These are phyloP conservation scores for Dicroscelio sp. DNA, from an alignment of 2,888 invertebrate species.

Conservation along the genomic window DNA sequence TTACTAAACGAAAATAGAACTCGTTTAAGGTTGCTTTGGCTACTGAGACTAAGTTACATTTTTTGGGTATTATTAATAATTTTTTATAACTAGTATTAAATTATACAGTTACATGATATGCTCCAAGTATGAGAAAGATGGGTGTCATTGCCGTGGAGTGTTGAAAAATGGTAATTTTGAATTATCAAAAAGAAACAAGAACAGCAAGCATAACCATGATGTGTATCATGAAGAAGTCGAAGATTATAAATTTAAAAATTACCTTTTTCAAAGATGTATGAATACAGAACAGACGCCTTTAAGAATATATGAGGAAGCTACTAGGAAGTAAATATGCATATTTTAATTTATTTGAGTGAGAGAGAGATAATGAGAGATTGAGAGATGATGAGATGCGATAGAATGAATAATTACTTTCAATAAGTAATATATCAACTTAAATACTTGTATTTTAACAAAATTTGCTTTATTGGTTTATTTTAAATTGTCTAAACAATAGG, in stretches of 20 bases:
- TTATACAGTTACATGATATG: slow-evolving; percentile 17
- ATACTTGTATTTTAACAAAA: too few relatives aligned
- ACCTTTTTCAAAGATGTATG: background rate
- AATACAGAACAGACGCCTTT: slow-evolving; percentile 6
- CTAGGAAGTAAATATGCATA: background rate
- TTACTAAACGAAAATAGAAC: too few relatives aligned
- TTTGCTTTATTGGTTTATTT: too few relatives aligned
- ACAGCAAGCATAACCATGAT: background rate
- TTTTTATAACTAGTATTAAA: background rate
- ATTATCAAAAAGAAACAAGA: background rate
- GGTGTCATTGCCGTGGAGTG: slow-evolving; percentile 8
- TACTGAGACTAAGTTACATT: too few relatives aligned
- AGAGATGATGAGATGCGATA: too few relatives aligned
- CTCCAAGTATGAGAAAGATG: background rate
- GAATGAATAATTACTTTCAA: too few relatives aligned
- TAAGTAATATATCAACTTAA: too few relatives aligned
- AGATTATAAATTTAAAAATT: slow-evolving; percentile 32
- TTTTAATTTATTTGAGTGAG: too few relatives aligned
- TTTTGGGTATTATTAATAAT: background rate
- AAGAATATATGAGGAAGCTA: slow-evolving; percentile 12
- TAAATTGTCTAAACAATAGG: too few relatives aligned
- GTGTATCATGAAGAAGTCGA: background rate
- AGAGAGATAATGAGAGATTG: too few relatives aligned
- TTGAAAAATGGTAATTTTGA: background rate
- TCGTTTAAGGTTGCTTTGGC: too few relatives aligned